These are phyloP conservation scores for Arctocebus calabarensis DNA, from an alignment of 2,797 vertebrate species.

Conservation along the genomic window DNA sequence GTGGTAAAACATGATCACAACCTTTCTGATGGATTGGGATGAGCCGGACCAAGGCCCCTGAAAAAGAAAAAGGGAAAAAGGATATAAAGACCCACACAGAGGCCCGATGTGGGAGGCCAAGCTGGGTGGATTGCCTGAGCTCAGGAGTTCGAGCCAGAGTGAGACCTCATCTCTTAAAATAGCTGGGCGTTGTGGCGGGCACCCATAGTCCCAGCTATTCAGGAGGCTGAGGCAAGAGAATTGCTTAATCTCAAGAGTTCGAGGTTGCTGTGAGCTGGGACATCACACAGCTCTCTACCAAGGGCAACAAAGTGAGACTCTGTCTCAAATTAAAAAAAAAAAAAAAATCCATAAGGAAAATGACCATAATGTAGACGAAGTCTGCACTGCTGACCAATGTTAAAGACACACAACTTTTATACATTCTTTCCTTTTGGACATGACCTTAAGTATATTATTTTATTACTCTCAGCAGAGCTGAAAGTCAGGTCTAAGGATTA, in stretches of 20 bases:
- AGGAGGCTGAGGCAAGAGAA: too few relatives aligned
- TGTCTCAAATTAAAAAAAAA: too few relatives aligned
- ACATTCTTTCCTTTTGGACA: not conserved
- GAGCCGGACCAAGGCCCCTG: not conserved
- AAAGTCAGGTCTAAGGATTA: not conserved
- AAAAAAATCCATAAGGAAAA: not conserved
- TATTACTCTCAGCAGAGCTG: not conserved
- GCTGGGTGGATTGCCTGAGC: too few relatives aligned
- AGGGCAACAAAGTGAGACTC: too few relatives aligned
- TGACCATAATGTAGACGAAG: not conserved
- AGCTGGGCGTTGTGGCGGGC: too few relatives aligned
- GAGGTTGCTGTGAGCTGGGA: too few relatives aligned
- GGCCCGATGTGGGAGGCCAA: too few relatives aligned
- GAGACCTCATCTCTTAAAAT: too few relatives aligned
- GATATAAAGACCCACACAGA: not conserved
- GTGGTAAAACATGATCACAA: constrained; percentile 46
- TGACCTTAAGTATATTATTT: not conserved
- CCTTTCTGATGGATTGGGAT: constrained; percentile 9
- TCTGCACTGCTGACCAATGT: not conserved
- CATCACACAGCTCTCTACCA: too few relatives aligned
- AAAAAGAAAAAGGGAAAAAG: not conserved
- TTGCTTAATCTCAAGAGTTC: too few relatives aligned
- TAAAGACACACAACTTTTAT: not conserved
- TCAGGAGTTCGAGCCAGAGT: too few relatives aligned
- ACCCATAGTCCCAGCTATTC: too few relatives aligned